Percentiles rank a stretch among this genome's conserved stretches.
phyloP scores from a whole-genome alignment of 2,113 vertebrate species.

The Oncorhynchus masou region DNA sequence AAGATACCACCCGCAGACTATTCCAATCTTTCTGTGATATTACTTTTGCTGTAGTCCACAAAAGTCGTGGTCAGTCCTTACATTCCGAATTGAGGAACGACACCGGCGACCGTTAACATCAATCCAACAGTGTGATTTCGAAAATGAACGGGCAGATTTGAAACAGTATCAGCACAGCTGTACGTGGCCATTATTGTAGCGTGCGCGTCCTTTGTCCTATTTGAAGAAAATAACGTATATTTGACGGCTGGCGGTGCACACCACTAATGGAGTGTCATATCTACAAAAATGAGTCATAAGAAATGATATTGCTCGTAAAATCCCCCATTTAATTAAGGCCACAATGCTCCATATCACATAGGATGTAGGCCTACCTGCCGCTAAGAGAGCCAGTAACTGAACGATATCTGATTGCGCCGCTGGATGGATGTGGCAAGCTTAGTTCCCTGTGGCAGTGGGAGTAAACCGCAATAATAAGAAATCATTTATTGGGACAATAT shows the following conservation, averaged over 20 bases:
- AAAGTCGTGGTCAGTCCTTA: conserved; percentile 45
- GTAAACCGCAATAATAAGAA: conserved; percentile 63
- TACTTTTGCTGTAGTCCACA: conserved; percentile 33
- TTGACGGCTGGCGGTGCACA: conserved; percentile 14
- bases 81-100: conserved; percentile 46
- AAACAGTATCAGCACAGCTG: conserved; percentile 43
- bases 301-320: background rate
- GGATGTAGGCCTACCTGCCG: background rate
- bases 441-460: conserved; percentile 51
- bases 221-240: background rate
- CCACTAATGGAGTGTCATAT: conserved; percentile 6
- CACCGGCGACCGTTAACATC: conserved; percentile 18
- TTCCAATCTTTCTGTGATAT: conserved; percentile 24
- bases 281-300: background rate
- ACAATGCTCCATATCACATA: conserved; percentile 2
- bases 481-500: conserved; percentile 66
- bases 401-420: conserved; percentile 17
- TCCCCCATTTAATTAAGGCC: conserved; percentile 6
- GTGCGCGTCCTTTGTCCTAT: conserved; percentile 40
- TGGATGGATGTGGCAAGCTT: conserved; percentile 35
- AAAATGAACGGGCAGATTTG: conserved; percentile 43
- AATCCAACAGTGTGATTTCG: conserved; percentile 44
- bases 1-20: background rate
- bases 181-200: conserved; percentile 32
- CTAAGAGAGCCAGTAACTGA: background rate